Evolutionary conservation across 30 jellyfish, hydroid and myxozoan species (phyloP).

Genomic region (Aurelia sp.): DNA sequence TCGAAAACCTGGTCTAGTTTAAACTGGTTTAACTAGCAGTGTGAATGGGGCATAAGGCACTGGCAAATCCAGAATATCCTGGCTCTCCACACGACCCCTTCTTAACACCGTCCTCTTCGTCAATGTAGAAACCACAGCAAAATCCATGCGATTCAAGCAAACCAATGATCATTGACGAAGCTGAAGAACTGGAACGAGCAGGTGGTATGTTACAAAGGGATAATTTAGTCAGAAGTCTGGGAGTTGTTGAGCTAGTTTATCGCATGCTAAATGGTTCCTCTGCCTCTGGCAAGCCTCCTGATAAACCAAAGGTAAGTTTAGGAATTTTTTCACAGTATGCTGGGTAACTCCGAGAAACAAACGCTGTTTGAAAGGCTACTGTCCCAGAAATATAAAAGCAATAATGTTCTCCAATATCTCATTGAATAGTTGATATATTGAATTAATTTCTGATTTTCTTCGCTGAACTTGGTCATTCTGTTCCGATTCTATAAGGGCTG

Average conservation of each 20-base stretch:
- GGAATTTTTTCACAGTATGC: neutral
- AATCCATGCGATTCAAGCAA: slow-evolving; percentile 24
- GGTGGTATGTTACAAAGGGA: slow-evolving; percentile 87
- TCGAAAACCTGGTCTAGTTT: too few species aligned
- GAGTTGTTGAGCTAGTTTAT: slow-evolving; percentile 71
- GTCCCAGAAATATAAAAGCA: too few species aligned
- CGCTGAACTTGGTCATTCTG: too few species aligned
- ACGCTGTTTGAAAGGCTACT: too few species aligned
- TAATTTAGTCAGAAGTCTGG: slow-evolving; percentile 61
- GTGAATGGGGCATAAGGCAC: too few species aligned
- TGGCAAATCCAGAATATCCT: neutral
- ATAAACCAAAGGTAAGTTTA: slow-evolving; percentile 12
- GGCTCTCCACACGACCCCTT: neutral
- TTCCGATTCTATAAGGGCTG: too few species aligned
- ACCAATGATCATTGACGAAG: slow-evolving; percentile 76
- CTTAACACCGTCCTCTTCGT: neutral
- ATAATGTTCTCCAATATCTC: too few species aligned
- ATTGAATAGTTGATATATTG: too few species aligned
- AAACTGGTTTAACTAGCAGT: too few species aligned
- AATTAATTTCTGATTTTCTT: too few species aligned
- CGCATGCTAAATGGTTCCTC: slow-evolving; percentile 58
- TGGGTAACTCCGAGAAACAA: too few species aligned
- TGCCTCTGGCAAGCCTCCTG: neutral
- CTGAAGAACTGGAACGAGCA: slow-evolving; percentile 80
- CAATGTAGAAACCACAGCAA: slow-evolving; percentile 21